These are phyloP conservation scores for Arenaria interpres DNA, from an alignment of 2,113 vertebrate genomes.

Conservation along the genomic window DNA sequence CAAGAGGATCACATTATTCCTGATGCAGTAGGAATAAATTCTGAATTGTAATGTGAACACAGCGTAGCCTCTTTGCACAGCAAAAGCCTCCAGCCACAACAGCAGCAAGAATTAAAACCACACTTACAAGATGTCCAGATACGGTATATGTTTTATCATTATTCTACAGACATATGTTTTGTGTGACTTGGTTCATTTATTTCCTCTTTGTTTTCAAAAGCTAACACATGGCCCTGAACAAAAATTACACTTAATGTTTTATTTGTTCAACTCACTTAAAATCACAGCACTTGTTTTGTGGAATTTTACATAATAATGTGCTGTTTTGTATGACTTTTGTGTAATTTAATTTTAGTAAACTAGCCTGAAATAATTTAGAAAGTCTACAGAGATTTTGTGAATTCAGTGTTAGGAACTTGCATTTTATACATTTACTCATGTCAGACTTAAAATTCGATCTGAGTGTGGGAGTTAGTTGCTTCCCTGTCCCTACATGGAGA, in stretches of 20 bases:
- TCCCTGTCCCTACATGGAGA: not conserved
- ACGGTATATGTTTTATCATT: slow-evolving; percentile 14
- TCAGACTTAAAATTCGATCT: slow-evolving; percentile 9
- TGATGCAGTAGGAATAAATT: not conserved
- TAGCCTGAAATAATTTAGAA: slow-evolving; percentile 26
- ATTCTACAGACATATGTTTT: slow-evolving; percentile 44
- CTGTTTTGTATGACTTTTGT: slow-evolving; percentile 30
- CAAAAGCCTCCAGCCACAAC: slow-evolving; percentile 48
- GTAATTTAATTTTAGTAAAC: slow-evolving; percentile 55
- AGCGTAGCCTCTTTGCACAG: not conserved
- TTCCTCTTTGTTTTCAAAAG: slow-evolving; percentile 60
- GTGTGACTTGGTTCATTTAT: slow-evolving; percentile 48
- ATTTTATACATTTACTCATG: slow-evolving; percentile 34
- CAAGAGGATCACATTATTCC: not conserved
- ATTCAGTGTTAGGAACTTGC: slow-evolving; percentile 19
- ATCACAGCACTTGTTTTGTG: slow-evolving; percentile 33
- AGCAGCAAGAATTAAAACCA: slow-evolving; percentile 62
- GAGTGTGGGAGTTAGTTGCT: slow-evolving; percentile 19
- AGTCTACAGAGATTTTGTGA: slow-evolving; percentile 20
- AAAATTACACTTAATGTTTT: slow-evolving; percentile 30
- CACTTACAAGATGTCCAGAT: slow-evolving; percentile 19
- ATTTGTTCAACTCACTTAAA: slow-evolving; percentile 44
- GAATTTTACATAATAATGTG: slow-evolving; percentile 38
- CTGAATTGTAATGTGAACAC: not conserved
- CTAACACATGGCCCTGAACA: slow-evolving; percentile 35